Base-by-base conservation (phyloP, 2,888 invertebrate species). In the Plagodis dolabraria region DNA sequence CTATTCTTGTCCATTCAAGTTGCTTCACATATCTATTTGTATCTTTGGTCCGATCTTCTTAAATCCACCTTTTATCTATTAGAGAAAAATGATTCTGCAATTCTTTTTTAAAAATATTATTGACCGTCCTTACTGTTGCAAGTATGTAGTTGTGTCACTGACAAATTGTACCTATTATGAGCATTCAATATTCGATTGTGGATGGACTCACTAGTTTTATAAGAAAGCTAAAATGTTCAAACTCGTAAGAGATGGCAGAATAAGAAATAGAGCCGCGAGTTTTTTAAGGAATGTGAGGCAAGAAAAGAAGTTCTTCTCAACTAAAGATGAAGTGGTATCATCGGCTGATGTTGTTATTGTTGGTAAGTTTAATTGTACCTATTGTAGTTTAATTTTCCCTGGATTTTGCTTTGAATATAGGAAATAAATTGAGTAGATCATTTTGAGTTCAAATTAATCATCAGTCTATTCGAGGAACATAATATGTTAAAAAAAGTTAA, bases 291-390 rank as follows among this genome's bases (percentile, higher is more conserved):
- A 69, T 53, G 71, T 75, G 12, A 80, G 70, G 48, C 64, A 75
- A 61, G 74, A 22, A 6, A 54, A 74, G 53, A 75, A 85, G 58
- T 70, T 64, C 38, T 69, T 83, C 22, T 66, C 85, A 6, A 77
- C 79, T 4, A 77, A 80, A 22, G 70, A 78, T 42, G 89, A 91
- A 48, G 75, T 91, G 2, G 86, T 85, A 43, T 72, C 87, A 42
- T 93, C 94, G 44, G 96, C 96, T 12, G 97, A 97, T 88, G 96
- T 96, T 67, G 96, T 97, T 57, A 93, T 97, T 69, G 94, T 97
- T 69, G 96, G 96, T 95, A 83, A 91, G 89, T 87, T 33, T 44
- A 33, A 9, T 48, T 33, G 9, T 34, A 34, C 5, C 40, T 40
- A 46, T 45, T 45, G 42, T 22, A 9, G 48, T 9, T n/a, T 38